These are phyloP conservation scores for Microcebus tavaratra DNA, from an alignment of 2,113 vertebrate species.

Conservation along the genomic window DNA sequence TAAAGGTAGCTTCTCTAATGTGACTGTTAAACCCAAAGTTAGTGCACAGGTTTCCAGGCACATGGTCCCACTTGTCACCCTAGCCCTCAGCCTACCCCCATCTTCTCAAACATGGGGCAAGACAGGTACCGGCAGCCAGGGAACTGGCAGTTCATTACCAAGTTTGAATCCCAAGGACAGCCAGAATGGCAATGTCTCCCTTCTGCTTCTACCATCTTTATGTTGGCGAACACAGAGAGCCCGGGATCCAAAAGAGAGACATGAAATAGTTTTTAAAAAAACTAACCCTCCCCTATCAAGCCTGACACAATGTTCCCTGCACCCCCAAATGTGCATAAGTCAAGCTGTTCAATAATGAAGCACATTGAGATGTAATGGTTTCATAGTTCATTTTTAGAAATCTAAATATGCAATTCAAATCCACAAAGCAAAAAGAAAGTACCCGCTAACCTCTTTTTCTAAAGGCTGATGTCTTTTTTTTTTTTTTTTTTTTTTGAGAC, in stretches of 20 bases:
- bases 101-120: neutral
- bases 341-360: neutral
- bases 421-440: neutral
- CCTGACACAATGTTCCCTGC: conserved; percentile 25
- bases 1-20: neutral
- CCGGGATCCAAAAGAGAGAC: neutral
- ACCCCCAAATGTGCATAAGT: neutral
- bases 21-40: neutral
- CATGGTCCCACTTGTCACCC: neutral
- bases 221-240: neutral
- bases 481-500: no score
- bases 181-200: neutral
- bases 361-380: neutral
- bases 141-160: neutral
- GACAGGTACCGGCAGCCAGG: neutral
- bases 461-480: no score
- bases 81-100: neutral
- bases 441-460: neutral
- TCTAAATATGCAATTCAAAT: neutral
- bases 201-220: neutral
- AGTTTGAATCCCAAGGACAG: neutral
- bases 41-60: neutral
- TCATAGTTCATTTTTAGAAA: conserved; percentile 22
- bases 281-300: neutral
- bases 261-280: neutral